These are phyloP conservation scores for Nasonia oneida DNA, from an alignment of 2,888 invertebrate genomes.

Conservation along the genomic window DNA sequence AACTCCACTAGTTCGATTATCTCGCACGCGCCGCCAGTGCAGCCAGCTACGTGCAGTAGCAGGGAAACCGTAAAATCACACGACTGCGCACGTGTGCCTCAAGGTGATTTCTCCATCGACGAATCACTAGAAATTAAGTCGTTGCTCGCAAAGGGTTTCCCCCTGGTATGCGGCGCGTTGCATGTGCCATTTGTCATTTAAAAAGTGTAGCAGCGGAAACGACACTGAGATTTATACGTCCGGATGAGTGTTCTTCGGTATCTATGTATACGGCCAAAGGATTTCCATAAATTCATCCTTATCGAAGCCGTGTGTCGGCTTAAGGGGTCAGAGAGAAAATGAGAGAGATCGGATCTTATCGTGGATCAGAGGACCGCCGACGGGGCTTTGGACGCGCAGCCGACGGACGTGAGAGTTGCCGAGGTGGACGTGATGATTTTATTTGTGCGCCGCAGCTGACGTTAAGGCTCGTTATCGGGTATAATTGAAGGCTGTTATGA, in stretches of 20 bases:
- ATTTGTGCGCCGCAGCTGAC: conserved; percentile 11
- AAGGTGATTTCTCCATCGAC: conserved; percentile 30
- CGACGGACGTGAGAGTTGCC: background rate
- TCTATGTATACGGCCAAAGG: background rate
- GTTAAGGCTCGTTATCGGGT: background rate
- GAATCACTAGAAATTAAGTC: conserved; percentile 55
- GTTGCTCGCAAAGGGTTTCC: conserved; percentile 40
- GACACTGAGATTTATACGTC: background rate
- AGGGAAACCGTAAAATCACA: conserved; percentile 52
- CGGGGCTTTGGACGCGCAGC: background rate
- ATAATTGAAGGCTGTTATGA: background rate
- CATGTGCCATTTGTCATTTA: background rate
- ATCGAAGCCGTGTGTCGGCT: conserved; percentile 7
- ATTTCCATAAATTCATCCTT: conserved; percentile 36
- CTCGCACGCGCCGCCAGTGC: background rate
- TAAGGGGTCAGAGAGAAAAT: background rate
- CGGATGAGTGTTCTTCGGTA: background rate
- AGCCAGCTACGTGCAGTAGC: background rate
- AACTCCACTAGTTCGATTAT: too few relatives aligned
- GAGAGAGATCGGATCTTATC: conserved; percentile 32
- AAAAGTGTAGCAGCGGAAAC: background rate
- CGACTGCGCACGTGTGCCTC: conserved; percentile 35
- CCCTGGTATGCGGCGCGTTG: background rate
- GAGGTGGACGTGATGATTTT: conserved; percentile 26
- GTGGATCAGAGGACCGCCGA: conserved; percentile 2